Evolutionary conservation across 2,888 invertebrate species (phyloP).

Genomic region (Zeuzera pyrina): DNA sequence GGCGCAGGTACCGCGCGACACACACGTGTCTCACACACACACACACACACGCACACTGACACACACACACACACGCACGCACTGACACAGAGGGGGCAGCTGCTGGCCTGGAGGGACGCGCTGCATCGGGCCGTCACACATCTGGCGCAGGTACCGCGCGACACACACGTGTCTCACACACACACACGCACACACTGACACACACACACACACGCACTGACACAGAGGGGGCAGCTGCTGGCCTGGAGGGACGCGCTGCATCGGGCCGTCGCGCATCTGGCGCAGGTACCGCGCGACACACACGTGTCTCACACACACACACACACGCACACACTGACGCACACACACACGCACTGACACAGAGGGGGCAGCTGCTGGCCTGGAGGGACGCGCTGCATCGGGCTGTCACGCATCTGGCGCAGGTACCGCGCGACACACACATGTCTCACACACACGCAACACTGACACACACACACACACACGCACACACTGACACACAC

Average conservation of each 20-base stretch:
- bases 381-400: conserved; percentile 85
- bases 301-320: too few relatives aligned
- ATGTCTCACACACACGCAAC: too few relatives aligned
- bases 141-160: conserved; percentile 80
- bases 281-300: too few relatives aligned
- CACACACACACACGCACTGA: conserved; percentile 26
- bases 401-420: conserved; percentile 80
- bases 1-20: conserved; percentile 70
- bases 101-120: conserved; percentile 86
- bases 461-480: too few relatives aligned
- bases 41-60: background rate
- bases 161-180: too few relatives aligned
- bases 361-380: conserved; percentile 85
- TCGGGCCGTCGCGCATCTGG: conserved; percentile 79
- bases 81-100: conserved; percentile 82
- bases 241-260: conserved; percentile 87
- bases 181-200: background rate
- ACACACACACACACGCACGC: conserved; percentile 2
- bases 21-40: background rate
- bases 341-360: conserved; percentile 68
- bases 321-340: too few relatives aligned
- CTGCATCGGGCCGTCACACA: conserved; percentile 80
- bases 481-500: too few relatives aligned
- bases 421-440: too few relatives aligned
- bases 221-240: conserved; percentile 86